Evolutionary conservation across 1,140 invertebrate genomes (phyloP).

Genomic region (Sinella curviseta): DNA sequence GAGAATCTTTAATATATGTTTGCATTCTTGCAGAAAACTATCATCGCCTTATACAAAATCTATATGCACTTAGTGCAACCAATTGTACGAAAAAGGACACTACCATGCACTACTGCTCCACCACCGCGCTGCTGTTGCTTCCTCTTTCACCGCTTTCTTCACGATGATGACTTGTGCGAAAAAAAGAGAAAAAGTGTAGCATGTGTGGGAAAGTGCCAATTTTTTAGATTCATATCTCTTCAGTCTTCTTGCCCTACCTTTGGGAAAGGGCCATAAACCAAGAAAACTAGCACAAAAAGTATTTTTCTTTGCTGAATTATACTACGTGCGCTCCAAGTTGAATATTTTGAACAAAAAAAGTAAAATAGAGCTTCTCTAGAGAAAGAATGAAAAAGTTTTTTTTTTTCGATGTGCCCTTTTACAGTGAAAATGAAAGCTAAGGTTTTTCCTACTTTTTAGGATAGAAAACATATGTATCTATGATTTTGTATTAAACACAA

Average conservation of each 20-base stretch:
- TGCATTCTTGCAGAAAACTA: background rate
- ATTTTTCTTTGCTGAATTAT: background rate
- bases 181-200: background rate
- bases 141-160: too few relatives aligned
- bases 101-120: too few relatives aligned
- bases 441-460: too few relatives aligned
- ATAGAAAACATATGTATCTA: too few relatives aligned
- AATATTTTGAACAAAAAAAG: background rate
- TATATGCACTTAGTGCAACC: too few relatives aligned
- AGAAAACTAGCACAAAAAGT: background rate
- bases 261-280: background rate
- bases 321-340: background rate
- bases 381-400: too few relatives aligned
- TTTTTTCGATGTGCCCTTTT: too few relatives aligned
- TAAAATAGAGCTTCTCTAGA: background rate
- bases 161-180: conserved; percentile 1
- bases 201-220: conserved; percentile 16
- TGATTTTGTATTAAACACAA: too few relatives aligned
- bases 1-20: background rate
- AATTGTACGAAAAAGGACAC: too few relatives aligned
- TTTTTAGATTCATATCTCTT: conserved; percentile 9
- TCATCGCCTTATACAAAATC: too few relatives aligned
- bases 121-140: background rate
- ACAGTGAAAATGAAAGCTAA: too few relatives aligned
- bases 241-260: background rate